Evolutionary conservation across 2,797 vertebrate genomes (phyloP).

Genomic region (Sitta carolinensis): DNA sequence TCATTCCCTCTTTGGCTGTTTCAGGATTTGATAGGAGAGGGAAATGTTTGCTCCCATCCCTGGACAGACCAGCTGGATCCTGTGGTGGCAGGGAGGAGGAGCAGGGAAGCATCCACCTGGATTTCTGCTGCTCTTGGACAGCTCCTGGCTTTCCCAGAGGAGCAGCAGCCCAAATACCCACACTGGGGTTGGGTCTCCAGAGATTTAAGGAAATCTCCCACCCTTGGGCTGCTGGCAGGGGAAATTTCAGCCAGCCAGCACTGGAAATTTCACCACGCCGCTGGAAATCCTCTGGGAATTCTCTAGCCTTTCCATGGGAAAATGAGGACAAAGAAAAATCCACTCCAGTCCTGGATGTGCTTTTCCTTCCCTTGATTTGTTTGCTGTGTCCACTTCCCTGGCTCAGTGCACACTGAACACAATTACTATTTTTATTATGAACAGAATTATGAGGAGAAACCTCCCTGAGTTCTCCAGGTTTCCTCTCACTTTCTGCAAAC

Average conservation of each 20-base stretch:
- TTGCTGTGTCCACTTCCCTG: neutral
- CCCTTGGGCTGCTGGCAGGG: neutral
- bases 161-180: neutral
- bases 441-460: neutral
- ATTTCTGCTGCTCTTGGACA: neutral
- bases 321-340: neutral
- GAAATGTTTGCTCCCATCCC: neutral
- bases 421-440: no score
- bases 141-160: neutral
- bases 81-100: neutral
- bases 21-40: neutral
- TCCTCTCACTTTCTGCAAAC: neutral
- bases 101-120: neutral
- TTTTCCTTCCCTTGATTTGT: neutral
- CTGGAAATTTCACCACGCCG: neutral
- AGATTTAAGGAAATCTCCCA: neutral
- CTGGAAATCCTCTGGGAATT: constrained; percentile 1
- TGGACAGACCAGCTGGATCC: neutral
- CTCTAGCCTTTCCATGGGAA: neutral
- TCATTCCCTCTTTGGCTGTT: neutral
- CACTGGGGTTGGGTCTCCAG: neutral
- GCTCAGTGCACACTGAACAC: neutral
- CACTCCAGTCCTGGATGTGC: neutral
- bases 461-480: neutral
- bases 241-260: no score